phyloP scores from a whole-genome alignment of 2,888 invertebrate genomes.

The Blera fallax region DNA sequence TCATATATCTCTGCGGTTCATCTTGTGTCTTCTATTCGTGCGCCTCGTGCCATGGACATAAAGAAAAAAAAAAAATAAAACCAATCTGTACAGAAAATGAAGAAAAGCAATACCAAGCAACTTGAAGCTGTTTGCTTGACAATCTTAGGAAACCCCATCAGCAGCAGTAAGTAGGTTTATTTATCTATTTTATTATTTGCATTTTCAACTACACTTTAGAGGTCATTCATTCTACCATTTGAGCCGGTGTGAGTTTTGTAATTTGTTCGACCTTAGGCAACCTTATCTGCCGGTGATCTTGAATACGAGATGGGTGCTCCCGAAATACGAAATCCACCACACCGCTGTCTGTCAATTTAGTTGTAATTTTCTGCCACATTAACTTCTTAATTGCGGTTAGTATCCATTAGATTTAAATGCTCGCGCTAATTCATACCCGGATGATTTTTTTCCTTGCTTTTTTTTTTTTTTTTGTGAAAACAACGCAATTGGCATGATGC shows the following conservation, averaged over 20 bases:
- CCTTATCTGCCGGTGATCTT: slow-evolving; percentile 47
- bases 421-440: not conserved
- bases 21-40: not conserved
- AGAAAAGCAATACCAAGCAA: not conserved
- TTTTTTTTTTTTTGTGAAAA: not conserved
- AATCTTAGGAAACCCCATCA: slow-evolving; percentile 33
- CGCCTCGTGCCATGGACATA: slow-evolving; percentile 11
- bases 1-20: slow-evolving; percentile 10
- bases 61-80: not conserved
- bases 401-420: not conserved
- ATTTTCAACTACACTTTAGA: slow-evolving; percentile 49
- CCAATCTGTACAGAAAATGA: not conserved
- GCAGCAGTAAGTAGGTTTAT: slow-evolving; percentile 44
- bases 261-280: slow-evolving; percentile 55
- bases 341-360: not conserved
- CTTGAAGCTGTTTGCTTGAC: slow-evolving; percentile 26
- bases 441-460: not conserved
- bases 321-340: slow-evolving; percentile 22
- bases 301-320: slow-evolving; percentile 57
- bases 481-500: not conserved
- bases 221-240: slow-evolving; percentile 41
- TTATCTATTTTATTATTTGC: slow-evolving; percentile 35
- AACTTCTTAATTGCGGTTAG: slow-evolving; percentile 12
- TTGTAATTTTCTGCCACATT: slow-evolving; percentile 40
- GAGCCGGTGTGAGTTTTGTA: slow-evolving; percentile 26